phyloP scores from a whole-genome alignment of 2,113 vertebrate genomes.

The Poecilia latipinna region DNA sequence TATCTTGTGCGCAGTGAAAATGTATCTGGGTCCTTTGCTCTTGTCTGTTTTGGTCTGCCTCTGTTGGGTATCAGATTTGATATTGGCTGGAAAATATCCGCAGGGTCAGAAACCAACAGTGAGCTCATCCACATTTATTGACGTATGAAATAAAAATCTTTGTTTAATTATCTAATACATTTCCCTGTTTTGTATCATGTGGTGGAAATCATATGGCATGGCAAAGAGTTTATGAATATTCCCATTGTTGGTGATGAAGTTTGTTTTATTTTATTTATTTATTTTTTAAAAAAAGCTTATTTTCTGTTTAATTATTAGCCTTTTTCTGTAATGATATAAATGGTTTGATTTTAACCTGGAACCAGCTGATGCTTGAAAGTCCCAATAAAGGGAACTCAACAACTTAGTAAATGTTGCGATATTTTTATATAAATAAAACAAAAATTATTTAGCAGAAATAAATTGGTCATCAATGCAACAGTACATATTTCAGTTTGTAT shows the following conservation, averaged over 20 bases:
- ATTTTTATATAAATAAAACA: neutral
- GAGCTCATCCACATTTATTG: slow-evolving; percentile 40
- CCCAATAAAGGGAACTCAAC: slow-evolving; percentile 54
- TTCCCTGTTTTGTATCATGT: neutral
- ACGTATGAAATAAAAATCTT: slow-evolving; percentile 15
- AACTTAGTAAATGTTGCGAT: slow-evolving; percentile 50
- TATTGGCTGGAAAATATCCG: slow-evolving; percentile 73
- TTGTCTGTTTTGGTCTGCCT: slow-evolving; percentile 12
- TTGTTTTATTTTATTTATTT: neutral
- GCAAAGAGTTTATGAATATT: neutral
- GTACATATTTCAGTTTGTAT: no score
- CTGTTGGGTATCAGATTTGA: slow-evolving; percentile 43
- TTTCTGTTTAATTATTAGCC: neutral
- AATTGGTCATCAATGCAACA: slow-evolving; percentile 1
- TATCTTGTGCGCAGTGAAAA: neutral
- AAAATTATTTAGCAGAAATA: slow-evolving; percentile 17
- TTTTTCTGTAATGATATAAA: neutral
- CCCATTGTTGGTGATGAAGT: neutral
- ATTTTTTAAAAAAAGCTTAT: neutral
- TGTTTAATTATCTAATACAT: slow-evolving; percentile 11
- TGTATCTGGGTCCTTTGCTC: neutral
- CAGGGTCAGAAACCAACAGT: slow-evolving; percentile 36
- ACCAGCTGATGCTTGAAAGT: no score
- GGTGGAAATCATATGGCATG: neutral
- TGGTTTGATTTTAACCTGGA: slow-evolving; percentile 1